Evolutionary conservation across 1,140 invertebrate genomes (phyloP).

Genomic region (Euura lappo): DNA sequence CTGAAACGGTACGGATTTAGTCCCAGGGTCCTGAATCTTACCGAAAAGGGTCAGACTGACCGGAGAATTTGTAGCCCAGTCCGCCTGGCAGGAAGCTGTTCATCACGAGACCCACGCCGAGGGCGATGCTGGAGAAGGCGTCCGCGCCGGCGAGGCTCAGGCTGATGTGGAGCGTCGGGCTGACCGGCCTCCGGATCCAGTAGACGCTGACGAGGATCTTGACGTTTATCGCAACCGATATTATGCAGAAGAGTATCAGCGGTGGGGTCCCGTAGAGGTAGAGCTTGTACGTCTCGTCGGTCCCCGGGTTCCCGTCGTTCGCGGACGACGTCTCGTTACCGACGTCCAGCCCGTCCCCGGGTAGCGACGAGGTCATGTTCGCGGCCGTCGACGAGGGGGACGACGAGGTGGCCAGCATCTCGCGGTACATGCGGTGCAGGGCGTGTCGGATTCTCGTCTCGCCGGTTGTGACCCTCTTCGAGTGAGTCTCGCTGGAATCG

Average conservation of each 20-base stretch:
- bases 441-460: constrained; percentile 8
- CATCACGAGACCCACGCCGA: constrained; percentile 61
- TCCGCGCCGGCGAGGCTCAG: constrained; percentile 68
- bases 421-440: constrained; percentile 9
- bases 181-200: constrained; percentile 63
- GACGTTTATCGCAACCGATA: constrained; percentile 61
- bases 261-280: constrained; percentile 34
- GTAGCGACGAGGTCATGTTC: neutral
- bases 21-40: neutral
- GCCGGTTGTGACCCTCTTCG: neutral
- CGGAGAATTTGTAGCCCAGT: constrained; percentile 27
- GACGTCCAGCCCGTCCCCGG: neutral
- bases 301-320: neutral
- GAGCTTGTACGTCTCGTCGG: neutral
- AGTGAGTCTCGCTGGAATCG: neutral
- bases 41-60: constrained; percentile 14
- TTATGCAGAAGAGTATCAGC: constrained; percentile 56
- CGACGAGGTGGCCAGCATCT: neutral
- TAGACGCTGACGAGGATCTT: constrained; percentile 59
- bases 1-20: constrained; percentile 1
- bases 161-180: constrained; percentile 66
- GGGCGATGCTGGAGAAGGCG: constrained; percentile 60
- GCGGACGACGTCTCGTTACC: neutral
- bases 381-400: neutral
- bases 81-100: constrained; percentile 60